Base-by-base conservation (phyloP, 2,113 vertebrate species). In the Oncorhynchus keta region DNA sequence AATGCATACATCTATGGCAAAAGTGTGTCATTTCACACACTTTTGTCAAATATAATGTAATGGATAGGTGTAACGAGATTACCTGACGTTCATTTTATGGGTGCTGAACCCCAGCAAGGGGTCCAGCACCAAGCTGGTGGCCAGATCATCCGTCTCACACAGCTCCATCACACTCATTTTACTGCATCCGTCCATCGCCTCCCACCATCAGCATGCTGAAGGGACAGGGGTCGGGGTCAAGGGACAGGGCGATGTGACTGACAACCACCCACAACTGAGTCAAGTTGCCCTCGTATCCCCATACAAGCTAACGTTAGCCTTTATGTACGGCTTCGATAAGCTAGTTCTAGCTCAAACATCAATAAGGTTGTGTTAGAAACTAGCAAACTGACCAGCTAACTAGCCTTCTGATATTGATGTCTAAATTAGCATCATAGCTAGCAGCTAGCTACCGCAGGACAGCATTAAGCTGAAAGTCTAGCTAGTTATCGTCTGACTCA, bases 1-100 rank as follows among this genome's bases (percentile, higher is more conserved):
- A 45, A 45, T 45, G 39, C 39, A 45, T 45, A 45, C 39, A 12
- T 18, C 4, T 18, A 55, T 16, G 12, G 14, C 16, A 55, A 18
- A 14, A 18, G 51, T 55, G 18, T 1, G 51, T 55, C 4, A 16
- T 55, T 55, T 18, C 12, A 16, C 12, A 55, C 49, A 55, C 5
- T 9, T 45, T 12, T 45, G 39, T 45, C 39, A 55, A 18, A 55
- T 55, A 14, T 51, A 51, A 14, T 55, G 14, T 16, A 1, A 14
- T 4, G 49, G 49, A 5, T 45, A 66, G 26, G 64, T 55, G 20
- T 24, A 18, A 20, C 55, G 2, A 49, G 35, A 12, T 24, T 90
- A 99, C 98, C 97, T 99, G 92, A 98, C 97, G 91, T 98, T 99
- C 98, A 99, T 99, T 92, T 99, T 99, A 89, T 99, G 98, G 81